phyloP scores from a whole-genome alignment of 2,888 invertebrate species.

The Lasioglossum vierecki region DNA sequence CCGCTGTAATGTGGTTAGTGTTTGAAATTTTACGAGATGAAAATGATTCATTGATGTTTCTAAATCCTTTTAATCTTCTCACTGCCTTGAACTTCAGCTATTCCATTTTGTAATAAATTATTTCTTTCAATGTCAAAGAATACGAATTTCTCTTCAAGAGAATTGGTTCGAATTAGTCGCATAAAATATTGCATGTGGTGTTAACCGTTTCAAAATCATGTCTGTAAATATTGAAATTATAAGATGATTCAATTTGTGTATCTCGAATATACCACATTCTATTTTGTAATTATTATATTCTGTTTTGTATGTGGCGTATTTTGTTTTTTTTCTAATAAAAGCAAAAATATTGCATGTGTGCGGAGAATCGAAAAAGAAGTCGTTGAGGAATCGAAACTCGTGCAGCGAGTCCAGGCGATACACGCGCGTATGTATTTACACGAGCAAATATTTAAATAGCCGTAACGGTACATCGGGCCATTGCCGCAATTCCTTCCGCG shows the following conservation, averaged over 20 bases:
- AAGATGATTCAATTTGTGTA: too few species aligned
- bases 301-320: too few species aligned
- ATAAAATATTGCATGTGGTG: too few species aligned
- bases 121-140: not conserved
- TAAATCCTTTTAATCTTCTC: not conserved
- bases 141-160: not conserved
- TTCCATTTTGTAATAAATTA: not conserved
- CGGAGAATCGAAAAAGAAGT: not conserved
- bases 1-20: not conserved
- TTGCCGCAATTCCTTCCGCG: slow-evolving; percentile 42
- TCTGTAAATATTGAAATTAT: too few species aligned
- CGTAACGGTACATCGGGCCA: slow-evolving; percentile 55
- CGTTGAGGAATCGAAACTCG: not conserved
- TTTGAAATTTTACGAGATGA: not conserved
- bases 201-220: too few species aligned
- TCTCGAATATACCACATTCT: too few species aligned
- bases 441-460: slow-evolving; percentile 45
- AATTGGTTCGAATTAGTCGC: not conserved
- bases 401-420: slow-evolving; percentile 18
- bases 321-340: too few species aligned
- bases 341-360: not conserved
- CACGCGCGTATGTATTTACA: slow-evolving; percentile 10
- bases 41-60: too few species aligned
- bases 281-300: too few species aligned
- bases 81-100: not conserved